A percentile compares a stretch with the other conserved stretches of the same genome.
These are phyloP conservation scores for Drosophila pseudoananassae DNA, from an alignment of 1,140 invertebrate genomes.

Conservation along the genomic window DNA sequence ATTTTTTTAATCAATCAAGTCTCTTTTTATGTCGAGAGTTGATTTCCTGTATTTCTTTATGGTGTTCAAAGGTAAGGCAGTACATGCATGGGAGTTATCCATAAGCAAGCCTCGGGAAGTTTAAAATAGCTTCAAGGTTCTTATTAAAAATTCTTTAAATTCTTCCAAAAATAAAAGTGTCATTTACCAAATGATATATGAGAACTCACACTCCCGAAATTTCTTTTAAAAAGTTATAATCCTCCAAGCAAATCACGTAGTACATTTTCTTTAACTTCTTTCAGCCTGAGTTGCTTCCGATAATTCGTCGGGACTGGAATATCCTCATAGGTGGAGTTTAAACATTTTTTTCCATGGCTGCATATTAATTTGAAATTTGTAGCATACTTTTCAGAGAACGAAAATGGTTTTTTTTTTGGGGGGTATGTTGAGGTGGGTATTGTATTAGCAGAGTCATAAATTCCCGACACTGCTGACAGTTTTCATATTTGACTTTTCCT, in stretches of 20 bases:
- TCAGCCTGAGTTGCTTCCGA: constrained; percentile 60
- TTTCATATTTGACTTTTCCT: constrained; percentile 75
- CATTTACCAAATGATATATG: constrained; percentile 68
- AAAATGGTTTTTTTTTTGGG: constrained; percentile 14
- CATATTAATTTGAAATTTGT: constrained; percentile 77
- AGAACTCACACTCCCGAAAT: constrained; percentile 4
- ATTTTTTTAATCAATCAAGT: constrained; percentile 48
- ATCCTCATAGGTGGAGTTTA: constrained; percentile 47
- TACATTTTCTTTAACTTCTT: constrained; percentile 50
- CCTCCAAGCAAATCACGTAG: constrained; percentile 61
- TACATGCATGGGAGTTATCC: no score
- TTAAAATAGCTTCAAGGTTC: not conserved
- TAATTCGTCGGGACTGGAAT: constrained; percentile 68
- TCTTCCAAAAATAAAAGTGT: constrained; percentile 64
- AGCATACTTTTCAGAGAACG: constrained; percentile 56
- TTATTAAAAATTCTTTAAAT: constrained; percentile 21
- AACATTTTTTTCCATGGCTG: constrained; percentile 37
- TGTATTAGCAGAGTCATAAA: constrained; percentile 72
- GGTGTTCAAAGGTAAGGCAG: not conserved
- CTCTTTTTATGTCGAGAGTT: constrained; percentile 1
- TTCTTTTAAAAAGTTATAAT: constrained; percentile 32
- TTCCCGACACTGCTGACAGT: constrained; percentile 67
- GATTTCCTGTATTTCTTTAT: not conserved
- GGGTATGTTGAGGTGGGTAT: constrained; percentile 26
- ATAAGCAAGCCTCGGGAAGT: not conserved